These are phyloP conservation scores for Pelobates cultripes DNA, from an alignment of 2,797 vertebrate species.

Conservation along the genomic window DNA sequence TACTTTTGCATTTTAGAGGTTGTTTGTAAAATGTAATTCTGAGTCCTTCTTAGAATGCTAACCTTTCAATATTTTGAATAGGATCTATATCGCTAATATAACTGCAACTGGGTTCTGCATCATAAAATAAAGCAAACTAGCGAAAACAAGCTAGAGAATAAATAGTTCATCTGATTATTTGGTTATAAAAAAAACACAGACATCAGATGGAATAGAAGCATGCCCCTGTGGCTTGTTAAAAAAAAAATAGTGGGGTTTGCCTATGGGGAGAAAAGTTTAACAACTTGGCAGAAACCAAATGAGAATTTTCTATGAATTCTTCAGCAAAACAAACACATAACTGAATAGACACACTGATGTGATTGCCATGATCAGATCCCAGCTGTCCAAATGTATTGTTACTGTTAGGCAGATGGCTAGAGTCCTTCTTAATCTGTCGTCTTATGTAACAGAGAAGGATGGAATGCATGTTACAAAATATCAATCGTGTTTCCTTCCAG, in stretches of 20 bases:
- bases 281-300: neutral
- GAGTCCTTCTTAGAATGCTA: too few relatives aligned
- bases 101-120: too few relatives aligned
- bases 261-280: constrained; percentile 3
- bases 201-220: neutral
- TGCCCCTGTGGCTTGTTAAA: neutral
- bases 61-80: too few relatives aligned
- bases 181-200: neutral
- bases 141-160: too few relatives aligned
- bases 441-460: constrained; percentile 3
- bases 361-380: constrained; percentile 26
- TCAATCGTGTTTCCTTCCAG: neutral
- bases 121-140: too few relatives aligned
- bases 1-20: too few relatives aligned
- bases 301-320: neutral
- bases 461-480: neutral
- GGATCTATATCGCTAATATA: too few relatives aligned
- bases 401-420: constrained; percentile 17
- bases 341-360: constrained; percentile 14
- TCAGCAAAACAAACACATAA: constrained; percentile 9
- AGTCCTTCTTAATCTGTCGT: constrained; percentile 4
- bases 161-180: neutral
- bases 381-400: constrained; percentile 15
- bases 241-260: neutral
- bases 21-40: too few relatives aligned